A percentile compares a stretch with the other conserved stretches of the same genome.
Conservation (phyloP, 2,888 invertebrate species). For the Tipula unca region DNA sequence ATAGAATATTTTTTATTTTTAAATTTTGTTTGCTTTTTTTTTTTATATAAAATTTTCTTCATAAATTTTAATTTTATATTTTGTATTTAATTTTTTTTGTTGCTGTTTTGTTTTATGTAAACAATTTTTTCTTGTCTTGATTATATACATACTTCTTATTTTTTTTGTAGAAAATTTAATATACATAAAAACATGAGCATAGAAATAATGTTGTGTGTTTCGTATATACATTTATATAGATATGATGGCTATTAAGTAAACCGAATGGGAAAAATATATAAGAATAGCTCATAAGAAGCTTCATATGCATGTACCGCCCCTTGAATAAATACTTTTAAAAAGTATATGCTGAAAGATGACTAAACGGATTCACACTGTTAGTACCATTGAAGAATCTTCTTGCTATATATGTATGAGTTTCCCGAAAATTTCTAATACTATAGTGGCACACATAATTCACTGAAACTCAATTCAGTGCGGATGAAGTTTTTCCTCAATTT, state of each 20-base stretch:
- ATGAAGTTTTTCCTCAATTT: too few relatives aligned
- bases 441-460: too few relatives aligned
- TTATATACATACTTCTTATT: neutral
- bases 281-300: neutral
- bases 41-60: neutral
- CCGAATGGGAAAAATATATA: neutral
- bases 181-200: neutral
- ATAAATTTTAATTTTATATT: slow-evolving; percentile 1
- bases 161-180: neutral
- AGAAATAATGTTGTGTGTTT: neutral
- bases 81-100: neutral
- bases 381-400: too few relatives aligned
- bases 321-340: neutral
- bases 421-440: too few relatives aligned
- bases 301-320: neutral
- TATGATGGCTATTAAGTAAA: neutral
- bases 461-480: too few relatives aligned
- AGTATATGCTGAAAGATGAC: neutral
- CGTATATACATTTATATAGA: neutral
- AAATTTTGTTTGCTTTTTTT: neutral
- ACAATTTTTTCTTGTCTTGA: neutral
- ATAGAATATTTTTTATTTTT: neutral
- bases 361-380: too few relatives aligned
- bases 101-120: neutral
- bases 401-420: too few relatives aligned